These are phyloP conservation scores for Parasteatoda tepidariorum DNA, from an alignment of 1,140 invertebrate species.

Conservation along the genomic window DNA sequence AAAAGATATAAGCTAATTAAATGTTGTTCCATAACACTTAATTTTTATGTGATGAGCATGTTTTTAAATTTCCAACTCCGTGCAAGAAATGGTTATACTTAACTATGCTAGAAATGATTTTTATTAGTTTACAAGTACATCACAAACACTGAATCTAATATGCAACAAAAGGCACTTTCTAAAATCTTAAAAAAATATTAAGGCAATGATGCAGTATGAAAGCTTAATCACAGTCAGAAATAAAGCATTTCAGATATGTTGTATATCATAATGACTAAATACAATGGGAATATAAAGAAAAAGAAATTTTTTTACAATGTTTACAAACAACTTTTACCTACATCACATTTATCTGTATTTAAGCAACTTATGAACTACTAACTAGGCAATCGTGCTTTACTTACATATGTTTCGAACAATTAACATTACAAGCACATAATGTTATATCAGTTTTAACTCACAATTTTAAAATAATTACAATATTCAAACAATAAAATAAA, in stretches of 20 bases:
- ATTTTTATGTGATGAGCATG: too few relatives aligned
- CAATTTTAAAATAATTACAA: too few relatives aligned
- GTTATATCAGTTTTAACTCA: too few relatives aligned
- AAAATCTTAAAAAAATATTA: conserved; percentile 55
- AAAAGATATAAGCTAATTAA: too few relatives aligned
- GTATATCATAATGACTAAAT: conserved; percentile 38
- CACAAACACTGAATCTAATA: conserved; percentile 46
- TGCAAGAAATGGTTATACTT: too few relatives aligned
- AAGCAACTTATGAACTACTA: conserved; percentile 8
- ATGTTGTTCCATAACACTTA: too few relatives aligned
- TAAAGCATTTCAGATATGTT: conserved; percentile 57
- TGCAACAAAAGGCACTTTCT: conserved; percentile 60
- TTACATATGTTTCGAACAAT: not conserved
- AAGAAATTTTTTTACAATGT: not conserved
- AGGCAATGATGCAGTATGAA: conserved; percentile 42
- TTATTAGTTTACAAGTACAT: not conserved
- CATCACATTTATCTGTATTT: not conserved
- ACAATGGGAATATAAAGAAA: conserved; percentile 23
- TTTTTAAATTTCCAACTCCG: too few relatives aligned
- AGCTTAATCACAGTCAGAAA: conserved; percentile 40
- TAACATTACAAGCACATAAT: not conserved
- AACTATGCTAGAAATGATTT: not conserved
- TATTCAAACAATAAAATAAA: too few relatives aligned
- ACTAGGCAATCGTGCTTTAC: not conserved
- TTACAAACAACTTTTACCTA: not conserved